phyloP scores from a whole-genome alignment of 2,797 vertebrate genomes.

The Rhinoraja longicauda region DNA sequence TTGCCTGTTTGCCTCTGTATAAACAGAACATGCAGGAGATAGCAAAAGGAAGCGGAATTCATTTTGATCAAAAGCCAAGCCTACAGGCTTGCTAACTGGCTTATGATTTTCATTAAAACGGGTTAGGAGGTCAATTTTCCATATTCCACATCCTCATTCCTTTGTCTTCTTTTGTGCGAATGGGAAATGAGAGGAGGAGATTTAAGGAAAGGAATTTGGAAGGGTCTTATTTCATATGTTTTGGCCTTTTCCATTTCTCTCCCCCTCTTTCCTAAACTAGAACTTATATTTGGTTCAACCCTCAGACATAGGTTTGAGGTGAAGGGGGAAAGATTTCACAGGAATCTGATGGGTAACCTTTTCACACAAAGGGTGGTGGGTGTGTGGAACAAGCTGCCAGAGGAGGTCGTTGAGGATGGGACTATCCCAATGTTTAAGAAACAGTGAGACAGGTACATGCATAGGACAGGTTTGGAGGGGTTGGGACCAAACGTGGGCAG shows the following conservation, averaged over 20 bases:
- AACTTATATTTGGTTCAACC: background rate
- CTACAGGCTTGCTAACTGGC: background rate
- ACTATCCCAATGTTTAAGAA: no score
- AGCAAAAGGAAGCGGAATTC: background rate
- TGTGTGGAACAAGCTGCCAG: no score
- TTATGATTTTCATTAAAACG: background rate
- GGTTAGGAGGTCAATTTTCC: background rate
- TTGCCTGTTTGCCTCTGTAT: background rate
- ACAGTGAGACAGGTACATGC: no score
- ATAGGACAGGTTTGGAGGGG: no score
- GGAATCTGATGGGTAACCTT: no score
- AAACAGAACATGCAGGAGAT: background rate
- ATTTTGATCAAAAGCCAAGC: background rate
- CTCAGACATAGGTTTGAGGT: no score
- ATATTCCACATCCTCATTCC: background rate
- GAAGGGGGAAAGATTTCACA: no score
- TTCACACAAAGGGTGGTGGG: no score
- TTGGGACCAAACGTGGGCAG: no score
- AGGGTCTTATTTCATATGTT: background rate
- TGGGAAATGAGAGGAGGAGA: background rate
- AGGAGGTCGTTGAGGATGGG: no score
- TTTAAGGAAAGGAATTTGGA: background rate
- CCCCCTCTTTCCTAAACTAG: background rate
- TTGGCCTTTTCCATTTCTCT: background rate
- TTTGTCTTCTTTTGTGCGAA: background rate